Conservation (phyloP, 1,140 invertebrate genomes). For the Yoshiicerus persimilis region DNA sequence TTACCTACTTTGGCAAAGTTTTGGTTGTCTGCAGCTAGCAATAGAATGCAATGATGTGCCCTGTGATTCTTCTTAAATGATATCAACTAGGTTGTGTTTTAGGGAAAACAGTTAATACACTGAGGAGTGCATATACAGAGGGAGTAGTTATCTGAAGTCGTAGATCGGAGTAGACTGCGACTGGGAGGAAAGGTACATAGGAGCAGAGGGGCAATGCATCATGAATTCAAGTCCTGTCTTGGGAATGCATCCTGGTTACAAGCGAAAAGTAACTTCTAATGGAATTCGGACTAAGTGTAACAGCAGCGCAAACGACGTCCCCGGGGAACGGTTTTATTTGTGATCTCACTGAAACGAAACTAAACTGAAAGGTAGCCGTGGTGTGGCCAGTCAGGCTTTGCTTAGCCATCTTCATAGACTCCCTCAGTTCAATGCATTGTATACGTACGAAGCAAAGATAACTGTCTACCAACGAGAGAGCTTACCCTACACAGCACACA, state of each 20-base stretch:
- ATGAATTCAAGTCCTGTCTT: constrained; percentile 39
- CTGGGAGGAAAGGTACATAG: no score
- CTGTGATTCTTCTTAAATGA: neutral
- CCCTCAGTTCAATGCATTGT: neutral
- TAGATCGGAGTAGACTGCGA: neutral
- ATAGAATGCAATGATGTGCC: neutral
- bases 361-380: constrained; percentile 22
- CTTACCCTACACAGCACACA: no score
- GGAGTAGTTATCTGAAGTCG: neutral
- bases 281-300: constrained; percentile 39
- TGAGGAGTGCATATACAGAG: neutral
- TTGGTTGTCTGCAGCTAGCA: no score
- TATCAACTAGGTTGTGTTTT: neutral
- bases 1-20: neutral
- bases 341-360: constrained; percentile 37
- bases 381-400: neutral
- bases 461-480: neutral
- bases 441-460: neutral
- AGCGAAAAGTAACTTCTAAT: constrained; percentile 43
- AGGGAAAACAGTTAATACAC: neutral
- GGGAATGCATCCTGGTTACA: constrained; percentile 25
- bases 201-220: constrained; percentile 25
- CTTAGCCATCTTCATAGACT: neutral
- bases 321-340: constrained; percentile 37
- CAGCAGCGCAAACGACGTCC: constrained; percentile 40